Evolutionary conservation across 1,140 invertebrate genomes (phyloP), one percentile per base, ranked within the genome.

Genomic region (Melitaea cinxia): DNA sequence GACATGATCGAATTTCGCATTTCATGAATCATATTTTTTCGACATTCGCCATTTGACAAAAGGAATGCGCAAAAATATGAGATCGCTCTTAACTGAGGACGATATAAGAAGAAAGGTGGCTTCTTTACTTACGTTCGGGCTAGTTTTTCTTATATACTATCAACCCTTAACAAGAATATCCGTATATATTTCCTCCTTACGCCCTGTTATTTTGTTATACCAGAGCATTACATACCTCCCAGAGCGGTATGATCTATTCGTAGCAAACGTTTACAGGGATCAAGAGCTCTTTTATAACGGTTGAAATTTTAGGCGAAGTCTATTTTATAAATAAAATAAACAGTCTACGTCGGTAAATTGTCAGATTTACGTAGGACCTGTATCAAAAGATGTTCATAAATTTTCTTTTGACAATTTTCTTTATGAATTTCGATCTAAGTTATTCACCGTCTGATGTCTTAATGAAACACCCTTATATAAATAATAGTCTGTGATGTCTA

Each of bases 101-200:
- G 42, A 47, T 24, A 21, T 19, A 26, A 55, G 37, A 45, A 17
- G 12, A 21, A 42, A 45, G 7, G 24, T 14, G 28, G 52, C 19
- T 19, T 30, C 53, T 35, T 49, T 33, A 15, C 55, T 63, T 47
- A 53, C 58, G 66, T 70, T 58, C 52, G 37, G 54, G 33, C 19
- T 55, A 58, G 45, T 70, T 63, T 66, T 63, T 70, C 55, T 70
- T 23, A 55, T 54, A 56, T 50, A 42, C 33, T 59, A 58, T 52
- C 54, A 47, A 23, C 1, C 42, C 19, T 47, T 54, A 33, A 35
- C 23, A 54, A 33, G 52, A 54, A 23, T 39, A 65, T 55, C 52
- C 64, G 39, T 65, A 65, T 69, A 72, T 77, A 69, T 74, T 77
- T 72, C 67, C 64, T 64, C 42, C 66, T 73, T 70, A 68, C 30